Conservation (phyloP, 2,113 vertebrate species). For the Halcyon senegalensis region DNA sequence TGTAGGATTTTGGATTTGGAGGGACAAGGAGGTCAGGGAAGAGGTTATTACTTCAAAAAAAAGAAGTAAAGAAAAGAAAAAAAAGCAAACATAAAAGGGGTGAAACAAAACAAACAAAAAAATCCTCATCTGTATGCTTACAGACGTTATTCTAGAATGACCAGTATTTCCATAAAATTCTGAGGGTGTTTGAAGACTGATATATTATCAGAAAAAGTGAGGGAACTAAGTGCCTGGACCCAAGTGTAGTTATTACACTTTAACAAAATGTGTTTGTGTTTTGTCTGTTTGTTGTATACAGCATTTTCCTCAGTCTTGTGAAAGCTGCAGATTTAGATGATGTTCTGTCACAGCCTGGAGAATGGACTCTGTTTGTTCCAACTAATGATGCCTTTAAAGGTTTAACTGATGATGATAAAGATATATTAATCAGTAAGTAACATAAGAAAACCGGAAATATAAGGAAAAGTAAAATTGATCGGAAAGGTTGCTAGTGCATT, state of each 20-base stretch:
- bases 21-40: background rate
- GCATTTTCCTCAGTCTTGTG: constrained; percentile 90
- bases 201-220: no score
- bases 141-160: background rate
- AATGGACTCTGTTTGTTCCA: constrained; percentile 93
- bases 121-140: background rate
- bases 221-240: background rate
- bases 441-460: background rate
- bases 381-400: constrained; percentile 91
- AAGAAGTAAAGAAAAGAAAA: background rate
- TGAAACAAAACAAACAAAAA: background rate
- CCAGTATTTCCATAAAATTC: no score
- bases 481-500: background rate
- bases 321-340: constrained; percentile 90
- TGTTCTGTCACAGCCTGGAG: constrained; percentile 83
- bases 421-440: constrained; percentile 83
- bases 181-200: no score
- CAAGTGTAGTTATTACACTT: background rate
- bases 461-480: background rate
- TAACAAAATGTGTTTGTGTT: background rate
- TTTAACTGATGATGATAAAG: constrained; percentile 82
- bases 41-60: background rate
- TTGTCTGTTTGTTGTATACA: constrained; percentile 42
- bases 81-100: no score
- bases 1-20: background rate